phyloP scores from a whole-genome alignment of 2,797 vertebrate species.

The Bryconaethiops microstoma region DNA sequence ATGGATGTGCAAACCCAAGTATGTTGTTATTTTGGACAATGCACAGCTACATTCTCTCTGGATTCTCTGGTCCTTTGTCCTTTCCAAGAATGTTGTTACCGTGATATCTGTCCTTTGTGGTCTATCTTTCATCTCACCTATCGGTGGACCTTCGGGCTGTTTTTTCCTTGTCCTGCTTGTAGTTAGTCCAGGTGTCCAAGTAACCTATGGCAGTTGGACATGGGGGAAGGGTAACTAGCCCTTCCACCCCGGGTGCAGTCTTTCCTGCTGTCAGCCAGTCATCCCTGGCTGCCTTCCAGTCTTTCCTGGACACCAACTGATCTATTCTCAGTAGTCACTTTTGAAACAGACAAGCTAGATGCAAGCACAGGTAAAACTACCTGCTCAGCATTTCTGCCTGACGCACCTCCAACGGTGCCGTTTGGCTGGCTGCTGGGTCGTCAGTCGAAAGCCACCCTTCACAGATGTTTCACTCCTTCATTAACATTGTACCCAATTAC shows the following conservation, averaged over 20 bases:
- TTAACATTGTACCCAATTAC: too few species aligned
- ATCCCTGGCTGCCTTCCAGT: constrained; percentile 40
- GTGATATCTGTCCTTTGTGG: constrained; percentile 31
- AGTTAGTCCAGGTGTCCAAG: constrained; percentile 10
- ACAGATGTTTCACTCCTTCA: too few species aligned
- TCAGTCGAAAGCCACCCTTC: too few species aligned
- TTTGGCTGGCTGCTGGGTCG: too few species aligned
- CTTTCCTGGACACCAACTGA: constrained; percentile 27
- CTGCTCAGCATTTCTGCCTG: too few species aligned
- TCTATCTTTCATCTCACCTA: constrained; percentile 38
- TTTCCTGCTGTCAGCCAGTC: constrained; percentile 42
- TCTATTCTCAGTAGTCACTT: neutral
- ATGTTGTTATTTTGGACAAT: constrained; percentile 6
- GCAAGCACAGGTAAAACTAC: neutral
- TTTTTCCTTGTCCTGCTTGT: constrained; percentile 31
- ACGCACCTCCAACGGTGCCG: neutral
- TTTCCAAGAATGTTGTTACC: neutral
- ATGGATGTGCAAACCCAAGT: constrained; percentile 13
- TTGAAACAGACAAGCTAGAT: neutral
- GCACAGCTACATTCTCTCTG: constrained; percentile 17
- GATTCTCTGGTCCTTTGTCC: constrained; percentile 13
- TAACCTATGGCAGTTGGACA: neutral
- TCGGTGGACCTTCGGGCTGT: neutral
- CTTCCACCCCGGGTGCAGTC: constrained; percentile 43
- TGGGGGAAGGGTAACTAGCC: constrained; percentile 42